Conservation (phyloP, 1,140 invertebrate genomes). For the Acromyrmex heyeri region DNA sequence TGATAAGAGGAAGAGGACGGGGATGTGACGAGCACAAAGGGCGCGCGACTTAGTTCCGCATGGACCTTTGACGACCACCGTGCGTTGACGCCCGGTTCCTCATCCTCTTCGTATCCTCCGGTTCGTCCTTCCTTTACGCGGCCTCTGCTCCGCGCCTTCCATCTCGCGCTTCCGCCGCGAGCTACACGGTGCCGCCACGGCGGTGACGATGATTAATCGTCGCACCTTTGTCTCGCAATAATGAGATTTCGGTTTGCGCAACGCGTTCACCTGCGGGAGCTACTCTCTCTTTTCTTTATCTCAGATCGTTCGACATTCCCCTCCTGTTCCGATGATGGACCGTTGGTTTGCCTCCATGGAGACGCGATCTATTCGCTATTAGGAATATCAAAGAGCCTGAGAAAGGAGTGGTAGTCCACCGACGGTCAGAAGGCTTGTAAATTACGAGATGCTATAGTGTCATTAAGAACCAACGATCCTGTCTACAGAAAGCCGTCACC, state of each 20-base stretch:
- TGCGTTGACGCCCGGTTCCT: constrained; percentile 67
- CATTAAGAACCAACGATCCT: constrained; percentile 37
- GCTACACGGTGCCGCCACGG: constrained; percentile 67
- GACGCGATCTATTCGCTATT: constrained; percentile 45
- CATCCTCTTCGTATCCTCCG: constrained; percentile 37
- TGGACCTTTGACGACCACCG: constrained; percentile 72
- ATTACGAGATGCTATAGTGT: constrained; percentile 35
- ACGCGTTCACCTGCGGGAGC: constrained; percentile 68
- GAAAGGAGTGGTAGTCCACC: constrained; percentile 1
- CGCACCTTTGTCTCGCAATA: constrained; percentile 80
- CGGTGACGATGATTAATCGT: constrained; percentile 82
- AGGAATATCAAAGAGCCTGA: constrained; percentile 54
- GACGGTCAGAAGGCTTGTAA: background rate
- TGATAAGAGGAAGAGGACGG: constrained; percentile 1
- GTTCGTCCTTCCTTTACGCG: constrained; percentile 36
- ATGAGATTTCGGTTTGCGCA: constrained; percentile 82
- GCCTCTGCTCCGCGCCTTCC: constrained; percentile 40
- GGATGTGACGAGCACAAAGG: constrained; percentile 56
- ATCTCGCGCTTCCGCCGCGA: constrained; percentile 74
- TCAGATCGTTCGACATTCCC: constrained; percentile 41
- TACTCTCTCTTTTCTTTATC: constrained; percentile 50
- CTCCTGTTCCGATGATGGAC: background rate
- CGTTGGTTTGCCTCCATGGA: constrained; percentile 9
- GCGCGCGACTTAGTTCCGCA: constrained; percentile 73
- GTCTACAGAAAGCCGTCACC: background rate